phyloP scores from a whole-genome alignment of 2,888 invertebrate genomes.

The Lissocephala sabroskyi region DNA sequence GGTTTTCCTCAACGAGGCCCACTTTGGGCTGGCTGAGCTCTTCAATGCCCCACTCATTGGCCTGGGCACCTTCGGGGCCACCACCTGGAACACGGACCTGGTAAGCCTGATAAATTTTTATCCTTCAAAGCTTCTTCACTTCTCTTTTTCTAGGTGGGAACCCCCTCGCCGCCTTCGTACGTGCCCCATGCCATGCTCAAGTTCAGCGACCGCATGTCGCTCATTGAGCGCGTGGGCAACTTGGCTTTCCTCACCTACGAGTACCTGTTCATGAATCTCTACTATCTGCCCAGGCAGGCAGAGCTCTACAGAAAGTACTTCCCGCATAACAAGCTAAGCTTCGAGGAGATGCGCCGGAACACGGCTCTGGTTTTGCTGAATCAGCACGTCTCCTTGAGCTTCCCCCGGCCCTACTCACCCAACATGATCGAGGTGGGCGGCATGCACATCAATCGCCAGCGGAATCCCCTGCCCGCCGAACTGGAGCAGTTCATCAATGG shows the following conservation, averaged over 20 bases:
- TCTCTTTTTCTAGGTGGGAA: constrained; percentile 36
- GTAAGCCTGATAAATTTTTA: constrained; percentile 20
- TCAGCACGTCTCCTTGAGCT: constrained; percentile 66
- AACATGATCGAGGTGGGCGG: constrained; percentile 72
- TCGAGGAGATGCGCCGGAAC: constrained; percentile 53
- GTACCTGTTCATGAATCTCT: constrained; percentile 38
- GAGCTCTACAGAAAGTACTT: constrained; percentile 58
- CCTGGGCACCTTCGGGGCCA: constrained; percentile 60
- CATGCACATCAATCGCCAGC: constrained; percentile 68
- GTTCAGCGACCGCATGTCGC: constrained; percentile 68
- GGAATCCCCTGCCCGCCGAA: constrained; percentile 61
- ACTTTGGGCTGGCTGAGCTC: constrained; percentile 65
- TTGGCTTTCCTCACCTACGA: constrained; percentile 50
- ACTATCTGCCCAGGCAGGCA: constrained; percentile 64
- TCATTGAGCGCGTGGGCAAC: constrained; percentile 67
- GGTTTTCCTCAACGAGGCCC: constrained; percentile 69
- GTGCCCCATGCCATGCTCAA: constrained; percentile 57
- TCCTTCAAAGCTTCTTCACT: neutral
- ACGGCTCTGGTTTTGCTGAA: constrained; percentile 67
- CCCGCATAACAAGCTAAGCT: constrained; percentile 46
- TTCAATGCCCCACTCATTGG: constrained; percentile 68
- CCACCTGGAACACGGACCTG: constrained; percentile 65
- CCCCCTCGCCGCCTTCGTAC: constrained; percentile 69
- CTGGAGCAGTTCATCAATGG: constrained; percentile 70
- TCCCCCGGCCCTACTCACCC: constrained; percentile 68